Conservation (phyloP, 2,113 vertebrate species). For the Lamprotornis superbus region DNA sequence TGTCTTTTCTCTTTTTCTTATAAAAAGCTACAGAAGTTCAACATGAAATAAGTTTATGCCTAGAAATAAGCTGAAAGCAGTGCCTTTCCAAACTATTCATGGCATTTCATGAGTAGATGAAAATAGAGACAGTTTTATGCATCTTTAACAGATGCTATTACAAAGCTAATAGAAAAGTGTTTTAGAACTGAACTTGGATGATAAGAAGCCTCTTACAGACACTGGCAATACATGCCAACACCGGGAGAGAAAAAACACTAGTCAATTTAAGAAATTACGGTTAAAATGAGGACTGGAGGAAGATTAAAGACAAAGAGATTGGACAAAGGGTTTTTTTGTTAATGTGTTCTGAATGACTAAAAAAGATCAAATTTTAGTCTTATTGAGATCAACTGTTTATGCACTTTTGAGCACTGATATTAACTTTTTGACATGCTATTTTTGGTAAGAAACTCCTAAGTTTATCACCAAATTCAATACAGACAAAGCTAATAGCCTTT, state of each 20-base stretch:
- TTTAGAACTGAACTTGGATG: not conserved
- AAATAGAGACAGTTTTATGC: not conserved
- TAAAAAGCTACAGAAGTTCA: not conserved
- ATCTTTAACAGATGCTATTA: not conserved
- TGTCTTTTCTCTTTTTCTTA: not conserved
- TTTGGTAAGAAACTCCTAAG: not conserved
- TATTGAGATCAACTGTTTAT: not conserved
- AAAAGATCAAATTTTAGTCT: not conserved
- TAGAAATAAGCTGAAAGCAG: not conserved
- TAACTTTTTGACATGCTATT: not conserved
- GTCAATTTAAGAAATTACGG: not conserved
- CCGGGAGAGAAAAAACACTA: not conserved
- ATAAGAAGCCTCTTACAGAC: not conserved
- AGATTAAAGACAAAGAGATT: not conserved
- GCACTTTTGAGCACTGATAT: not conserved
- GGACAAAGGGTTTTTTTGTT: accelerated
- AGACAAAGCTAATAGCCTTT: not conserved
- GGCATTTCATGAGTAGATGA: not conserved
- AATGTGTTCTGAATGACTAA: not conserved
- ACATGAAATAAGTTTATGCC: not conserved
- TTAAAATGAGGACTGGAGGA: not conserved
- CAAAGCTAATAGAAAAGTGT: not conserved
- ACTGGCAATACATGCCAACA: not conserved
- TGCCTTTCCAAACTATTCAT: not conserved
- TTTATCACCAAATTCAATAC: not conserved